These are phyloP conservation scores for Poeciliopsis turrubarensis DNA, from an alignment of 2,113 vertebrate genomes.

Conservation along the genomic window DNA sequence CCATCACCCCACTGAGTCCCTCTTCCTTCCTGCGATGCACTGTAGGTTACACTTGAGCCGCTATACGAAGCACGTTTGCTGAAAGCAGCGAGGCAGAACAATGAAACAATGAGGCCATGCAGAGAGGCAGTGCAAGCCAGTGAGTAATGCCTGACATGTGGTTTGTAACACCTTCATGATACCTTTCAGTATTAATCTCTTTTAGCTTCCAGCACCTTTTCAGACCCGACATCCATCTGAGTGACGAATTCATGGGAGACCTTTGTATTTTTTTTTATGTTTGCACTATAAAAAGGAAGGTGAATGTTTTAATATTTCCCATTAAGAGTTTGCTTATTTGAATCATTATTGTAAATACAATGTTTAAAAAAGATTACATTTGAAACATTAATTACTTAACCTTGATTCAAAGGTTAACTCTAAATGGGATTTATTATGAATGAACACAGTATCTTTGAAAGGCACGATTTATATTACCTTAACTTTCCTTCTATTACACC, in stretches of 20 bases:
- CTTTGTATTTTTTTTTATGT: not conserved
- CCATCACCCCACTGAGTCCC: slow-evolving; percentile 60
- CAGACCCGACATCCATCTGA: slow-evolving; percentile 25
- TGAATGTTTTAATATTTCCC: too few relatives aligned
- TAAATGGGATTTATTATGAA: not conserved
- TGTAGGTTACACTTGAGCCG: slow-evolving; percentile 81
- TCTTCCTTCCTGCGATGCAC: slow-evolving; percentile 84
- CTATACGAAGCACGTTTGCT: slow-evolving; percentile 57
- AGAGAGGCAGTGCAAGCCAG: slow-evolving; percentile 27
- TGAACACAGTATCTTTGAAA: not conserved
- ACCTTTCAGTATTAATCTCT: slow-evolving; percentile 31
- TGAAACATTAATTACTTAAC: too few relatives aligned
- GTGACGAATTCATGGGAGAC: slow-evolving; percentile 9
- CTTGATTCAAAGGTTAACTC: too few relatives aligned
- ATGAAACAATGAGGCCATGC: slow-evolving; percentile 74
- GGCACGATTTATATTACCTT: not conserved
- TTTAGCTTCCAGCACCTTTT: slow-evolving; percentile 23
- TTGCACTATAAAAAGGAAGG: too few relatives aligned
- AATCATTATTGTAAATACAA: not conserved
- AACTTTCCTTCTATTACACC: not conserved
- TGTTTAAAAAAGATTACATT: too few relatives aligned
- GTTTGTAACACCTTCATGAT: slow-evolving; percentile 38
- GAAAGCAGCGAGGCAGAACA: slow-evolving; percentile 72
- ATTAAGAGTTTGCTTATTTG: not conserved
- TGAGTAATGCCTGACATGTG: slow-evolving; percentile 41